phyloP scores from a whole-genome alignment of 1,140 invertebrate genomes.

The Palaemon carinicauda region DNA sequence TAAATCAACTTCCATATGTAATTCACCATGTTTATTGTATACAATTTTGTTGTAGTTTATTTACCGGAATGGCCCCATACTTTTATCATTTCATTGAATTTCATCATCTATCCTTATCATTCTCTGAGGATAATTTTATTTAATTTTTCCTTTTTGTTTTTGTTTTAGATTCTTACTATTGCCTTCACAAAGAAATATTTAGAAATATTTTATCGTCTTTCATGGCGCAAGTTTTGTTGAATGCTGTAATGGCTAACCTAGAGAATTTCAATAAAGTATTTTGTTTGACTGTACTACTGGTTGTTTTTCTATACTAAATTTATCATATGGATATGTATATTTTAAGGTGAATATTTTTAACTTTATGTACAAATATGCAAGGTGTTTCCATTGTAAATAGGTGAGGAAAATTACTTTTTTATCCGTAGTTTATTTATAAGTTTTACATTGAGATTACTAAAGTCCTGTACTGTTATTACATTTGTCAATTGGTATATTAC shows the following conservation, averaged over 20 bases:
- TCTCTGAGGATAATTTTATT: conserved; percentile 17
- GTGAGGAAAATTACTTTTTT: no score
- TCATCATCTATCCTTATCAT: conserved; percentile 37
- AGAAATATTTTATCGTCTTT: conserved; percentile 50
- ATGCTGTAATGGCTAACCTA: conserved; percentile 51
- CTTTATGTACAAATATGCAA: no score
- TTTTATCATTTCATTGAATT: conserved; percentile 16
- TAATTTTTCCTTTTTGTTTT: conserved; percentile 1
- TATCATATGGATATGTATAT: no score
- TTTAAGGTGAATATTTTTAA: no score
- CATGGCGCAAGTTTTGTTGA: conserved; percentile 43
- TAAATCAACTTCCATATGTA: conserved; percentile 30
- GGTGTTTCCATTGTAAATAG: no score
- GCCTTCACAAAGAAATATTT: conserved; percentile 50
- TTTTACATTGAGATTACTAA: no score
- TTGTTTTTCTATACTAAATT: no score
- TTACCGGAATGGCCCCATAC: conserved; percentile 29
- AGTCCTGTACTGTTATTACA: no score
- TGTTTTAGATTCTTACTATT: conserved; percentile 38
- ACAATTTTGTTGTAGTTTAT: conserved; percentile 28
- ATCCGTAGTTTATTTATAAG: no score
- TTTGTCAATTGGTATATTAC: no score
- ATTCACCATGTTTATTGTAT: conserved; percentile 25
- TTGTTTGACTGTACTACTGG: conserved; percentile 44
- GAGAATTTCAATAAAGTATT: conserved; percentile 54